Percentiles rank a stretch among this genome's conserved stretches.
These are phyloP conservation scores for Octodonta nipae DNA, from an alignment of 2,888 invertebrate genomes.

Conservation along the genomic window DNA sequence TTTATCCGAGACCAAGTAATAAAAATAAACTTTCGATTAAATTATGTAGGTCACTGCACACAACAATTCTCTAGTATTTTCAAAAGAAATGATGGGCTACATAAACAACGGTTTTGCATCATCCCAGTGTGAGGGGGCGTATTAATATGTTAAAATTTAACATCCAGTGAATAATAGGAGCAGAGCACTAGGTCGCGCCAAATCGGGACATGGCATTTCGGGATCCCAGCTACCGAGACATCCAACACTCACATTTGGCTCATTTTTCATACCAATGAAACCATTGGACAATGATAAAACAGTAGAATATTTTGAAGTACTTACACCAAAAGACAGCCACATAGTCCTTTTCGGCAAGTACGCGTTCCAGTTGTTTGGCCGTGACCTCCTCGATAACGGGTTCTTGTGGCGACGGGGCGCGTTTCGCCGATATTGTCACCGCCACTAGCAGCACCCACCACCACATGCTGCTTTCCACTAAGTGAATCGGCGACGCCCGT, in stretches of 20 bases:
- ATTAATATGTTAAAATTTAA: slow-evolving; percentile 5
- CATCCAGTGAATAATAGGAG: slow-evolving; percentile 2
- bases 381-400: slow-evolving; percentile 88
- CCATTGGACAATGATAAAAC: slow-evolving; percentile 7
- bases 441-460: slow-evolving; percentile 43
- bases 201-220: slow-evolving; percentile 33
- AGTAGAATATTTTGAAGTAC: too few species aligned
- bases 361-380: slow-evolving; percentile 79
- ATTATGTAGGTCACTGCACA: too few species aligned
- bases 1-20: too few species aligned
- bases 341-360: slow-evolving; percentile 82
- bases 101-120: slow-evolving; percentile 5
- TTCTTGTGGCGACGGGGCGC: slow-evolving; percentile 36
- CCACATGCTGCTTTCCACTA: slow-evolving; percentile 36
- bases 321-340: slow-evolving; percentile 95
- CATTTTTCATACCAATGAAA: too few species aligned
- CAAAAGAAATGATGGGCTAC: too few species aligned
- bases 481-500: slow-evolving; percentile 25
- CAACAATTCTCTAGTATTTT: too few species aligned
- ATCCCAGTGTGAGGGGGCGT: slow-evolving; percentile 8
- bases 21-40: too few species aligned
- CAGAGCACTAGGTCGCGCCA: slow-evolving; percentile 20
- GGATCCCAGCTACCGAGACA: too few species aligned
- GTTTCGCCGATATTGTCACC: slow-evolving; percentile 34
- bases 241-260: too few species aligned